A percentile compares a stretch with the other conserved stretches of the same genome.
Evolutionary conservation across 2,113 vertebrate species (phyloP).

Genomic region (Silurus meridionalis): DNA sequence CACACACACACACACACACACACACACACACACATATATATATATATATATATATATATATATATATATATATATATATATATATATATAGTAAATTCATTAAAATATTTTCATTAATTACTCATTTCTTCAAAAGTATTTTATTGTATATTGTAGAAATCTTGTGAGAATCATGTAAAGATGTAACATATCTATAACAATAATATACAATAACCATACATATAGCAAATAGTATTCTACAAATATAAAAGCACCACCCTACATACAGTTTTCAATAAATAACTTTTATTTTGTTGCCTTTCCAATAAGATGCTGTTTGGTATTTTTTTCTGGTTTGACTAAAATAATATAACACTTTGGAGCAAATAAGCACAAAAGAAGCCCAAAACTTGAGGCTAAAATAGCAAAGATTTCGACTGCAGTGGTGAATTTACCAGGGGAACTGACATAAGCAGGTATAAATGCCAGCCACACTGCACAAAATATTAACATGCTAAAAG

Average conservation of each 20-base stretch:
- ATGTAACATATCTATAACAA: background rate
- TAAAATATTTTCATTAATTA: background rate
- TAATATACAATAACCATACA: background rate
- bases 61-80: no score
- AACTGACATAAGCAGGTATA: conserved; percentile 75
- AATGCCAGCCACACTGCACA: conserved; percentile 74
- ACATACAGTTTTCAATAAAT: background rate
- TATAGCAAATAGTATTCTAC: background rate
- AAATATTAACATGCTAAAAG: conserved; percentile 78
- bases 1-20: no score
- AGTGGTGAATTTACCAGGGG: conserved; percentile 74
- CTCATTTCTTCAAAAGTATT: background rate
- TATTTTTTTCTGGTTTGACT: conserved; percentile 51
- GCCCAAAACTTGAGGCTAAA: conserved; percentile 70
- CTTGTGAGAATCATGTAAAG: no score
- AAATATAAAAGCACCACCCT: no score
- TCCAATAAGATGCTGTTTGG: conserved; percentile 44
- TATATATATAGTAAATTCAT: background rate
- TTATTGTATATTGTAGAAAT: background rate
- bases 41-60: no score
- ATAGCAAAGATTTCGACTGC: conserved; percentile 74
- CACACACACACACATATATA: no score
- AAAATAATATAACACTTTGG: conserved; percentile 72
- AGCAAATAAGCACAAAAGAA: conserved; percentile 70
- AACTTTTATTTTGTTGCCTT: conserved; percentile 22